Conservation (phyloP, 2,113 vertebrate species). For the Rattus norvegicus region GRCr8 NC_086039.1:29290001-29290500, state of each 20-base stretch:
- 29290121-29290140: background rate
- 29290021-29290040: background rate
- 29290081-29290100: background rate
- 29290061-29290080: background rate
- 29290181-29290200: background rate
- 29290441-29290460: background rate
- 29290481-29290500: background rate
- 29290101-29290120: background rate
- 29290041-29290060: background rate
- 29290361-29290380: background rate
- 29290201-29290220: background rate
- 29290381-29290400: constrained; percentile 19
- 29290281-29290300: background rate
- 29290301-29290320: background rate
- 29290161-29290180: background rate
- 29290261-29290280: background rate
- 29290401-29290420: constrained; percentile 6
- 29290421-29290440: constrained; percentile 7
- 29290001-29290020: background rate
- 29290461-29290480: background rate
- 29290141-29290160: background rate
- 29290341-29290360: background rate
- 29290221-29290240: background rate
- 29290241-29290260: background rate
- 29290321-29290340: background rate